These are phyloP conservation scores for Pseudochirops corinnae DNA, from an alignment of 2,797 vertebrate genomes.

Conservation along the genomic window DNA sequence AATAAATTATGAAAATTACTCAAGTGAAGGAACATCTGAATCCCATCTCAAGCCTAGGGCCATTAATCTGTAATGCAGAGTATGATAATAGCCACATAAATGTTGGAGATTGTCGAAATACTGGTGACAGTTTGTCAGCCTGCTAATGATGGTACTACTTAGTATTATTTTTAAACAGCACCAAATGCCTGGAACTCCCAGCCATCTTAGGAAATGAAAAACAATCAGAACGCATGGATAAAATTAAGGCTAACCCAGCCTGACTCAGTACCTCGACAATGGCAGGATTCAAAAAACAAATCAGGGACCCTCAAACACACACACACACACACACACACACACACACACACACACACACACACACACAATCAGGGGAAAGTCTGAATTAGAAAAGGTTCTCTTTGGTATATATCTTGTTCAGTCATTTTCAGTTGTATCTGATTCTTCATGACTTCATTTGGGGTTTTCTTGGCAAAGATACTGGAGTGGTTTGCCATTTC, in stretches of 20 bases:
- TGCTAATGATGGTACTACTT: background rate
- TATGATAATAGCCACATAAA: conserved; percentile 44
- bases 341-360: background rate
- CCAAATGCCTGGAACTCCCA: background rate
- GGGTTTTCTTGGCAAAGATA: background rate
- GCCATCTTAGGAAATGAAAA: background rate
- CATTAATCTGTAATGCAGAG: conserved; percentile 72
- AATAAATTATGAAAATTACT: conserved; percentile 75
- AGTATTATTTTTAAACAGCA: background rate
- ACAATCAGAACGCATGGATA: background rate
- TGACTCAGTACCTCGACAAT: background rate
- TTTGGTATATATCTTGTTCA: background rate
- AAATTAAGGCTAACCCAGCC: background rate
- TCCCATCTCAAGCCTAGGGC: conserved; percentile 59
- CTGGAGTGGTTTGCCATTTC: background rate
- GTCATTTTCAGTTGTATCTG: background rate
- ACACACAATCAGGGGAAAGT: background rate
- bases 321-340: background rate
- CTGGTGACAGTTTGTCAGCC: conserved; percentile 22
- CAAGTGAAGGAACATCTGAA: conserved; percentile 69
- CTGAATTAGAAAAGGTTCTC: background rate
- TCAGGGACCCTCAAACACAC: background rate
- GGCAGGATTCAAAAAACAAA: background rate
- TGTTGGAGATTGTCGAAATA: conserved; percentile 35
- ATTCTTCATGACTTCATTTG: background rate